These are phyloP conservation scores for Calcarius lapponicus DNA, from an alignment of 2,797 vertebrate species.

Conservation along the genomic window DNA sequence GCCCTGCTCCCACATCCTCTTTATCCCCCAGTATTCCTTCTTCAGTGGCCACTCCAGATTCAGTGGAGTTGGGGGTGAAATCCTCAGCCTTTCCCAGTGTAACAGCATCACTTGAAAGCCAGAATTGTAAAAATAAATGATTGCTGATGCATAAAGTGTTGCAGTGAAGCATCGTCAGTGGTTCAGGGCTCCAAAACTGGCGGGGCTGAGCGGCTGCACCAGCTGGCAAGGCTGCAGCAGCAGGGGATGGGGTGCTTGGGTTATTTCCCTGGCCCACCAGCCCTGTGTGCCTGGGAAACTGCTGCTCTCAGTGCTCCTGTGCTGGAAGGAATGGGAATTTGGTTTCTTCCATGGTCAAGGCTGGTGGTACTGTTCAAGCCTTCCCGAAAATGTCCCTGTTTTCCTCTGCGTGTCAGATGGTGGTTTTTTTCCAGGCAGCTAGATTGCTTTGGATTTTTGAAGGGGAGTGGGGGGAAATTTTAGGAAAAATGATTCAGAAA, in stretches of 20 bases:
- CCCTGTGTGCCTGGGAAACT: background rate
- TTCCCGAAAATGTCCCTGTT: background rate
- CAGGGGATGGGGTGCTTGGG: background rate
- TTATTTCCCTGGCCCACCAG: background rate
- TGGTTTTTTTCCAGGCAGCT: background rate
- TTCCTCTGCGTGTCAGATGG: background rate
- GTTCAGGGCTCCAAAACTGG: background rate
- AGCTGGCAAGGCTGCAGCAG: background rate
- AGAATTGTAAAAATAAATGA: constrained; percentile 35
- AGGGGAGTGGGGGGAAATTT: background rate
- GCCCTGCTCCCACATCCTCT: rapidly evolving
- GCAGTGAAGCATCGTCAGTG: background rate
- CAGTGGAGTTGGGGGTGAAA: background rate
- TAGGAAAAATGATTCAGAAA: background rate
- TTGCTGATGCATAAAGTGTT: constrained; percentile 59
- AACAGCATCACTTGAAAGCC: background rate
- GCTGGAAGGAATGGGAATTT: background rate
- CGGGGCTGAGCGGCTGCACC: rapidly evolving
- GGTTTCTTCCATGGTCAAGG: background rate
- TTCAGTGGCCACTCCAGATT: background rate
- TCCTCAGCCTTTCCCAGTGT: background rate
- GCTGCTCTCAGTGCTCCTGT: background rate
- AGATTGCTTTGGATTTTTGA: background rate
- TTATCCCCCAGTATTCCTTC: background rate
- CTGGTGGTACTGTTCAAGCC: background rate